Evolutionary conservation across 1,140 invertebrate species (phyloP).

Genomic region (Aporrectodea caliginosa): DNA sequence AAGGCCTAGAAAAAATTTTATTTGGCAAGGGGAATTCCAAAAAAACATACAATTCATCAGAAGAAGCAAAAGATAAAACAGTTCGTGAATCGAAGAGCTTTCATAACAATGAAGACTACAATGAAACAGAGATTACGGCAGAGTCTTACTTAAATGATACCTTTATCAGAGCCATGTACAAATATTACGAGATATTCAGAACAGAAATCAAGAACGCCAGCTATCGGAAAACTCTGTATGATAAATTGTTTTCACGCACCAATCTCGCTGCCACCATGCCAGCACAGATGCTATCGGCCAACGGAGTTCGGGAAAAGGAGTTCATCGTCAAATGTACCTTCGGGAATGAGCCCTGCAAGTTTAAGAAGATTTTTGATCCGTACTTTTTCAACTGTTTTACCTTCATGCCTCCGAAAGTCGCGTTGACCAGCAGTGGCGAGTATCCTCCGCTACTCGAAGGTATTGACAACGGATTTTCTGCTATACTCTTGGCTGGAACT

Average conservation of each 20-base stretch:
- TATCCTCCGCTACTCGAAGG: no score
- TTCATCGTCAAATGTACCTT: not conserved
- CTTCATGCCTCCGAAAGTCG: not conserved
- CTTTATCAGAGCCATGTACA: not conserved
- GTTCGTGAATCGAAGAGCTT: not conserved
- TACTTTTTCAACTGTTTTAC: conserved; percentile 19
- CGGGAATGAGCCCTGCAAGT: not conserved
- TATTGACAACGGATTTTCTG: not conserved
- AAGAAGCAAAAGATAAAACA: not conserved
- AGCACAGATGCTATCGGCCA: not conserved
- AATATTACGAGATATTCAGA: not conserved
- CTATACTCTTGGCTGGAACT: no score
- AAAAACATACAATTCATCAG: no score
- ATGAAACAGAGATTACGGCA: not conserved
- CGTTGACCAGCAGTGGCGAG: no score
- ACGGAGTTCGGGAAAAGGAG: not conserved
- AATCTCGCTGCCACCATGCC: not conserved
- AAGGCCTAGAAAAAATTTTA: no score
- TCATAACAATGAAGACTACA: no score
- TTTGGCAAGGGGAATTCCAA: not conserved
- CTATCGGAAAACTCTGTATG: not conserved
- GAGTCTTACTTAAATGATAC: no score
- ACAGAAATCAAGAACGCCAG: not conserved
- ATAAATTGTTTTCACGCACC: not conserved
- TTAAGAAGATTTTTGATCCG: conserved; percentile 16